phyloP scores from a whole-genome alignment of 2,113 vertebrate genomes.

The Pungitius pungitius region DNA sequence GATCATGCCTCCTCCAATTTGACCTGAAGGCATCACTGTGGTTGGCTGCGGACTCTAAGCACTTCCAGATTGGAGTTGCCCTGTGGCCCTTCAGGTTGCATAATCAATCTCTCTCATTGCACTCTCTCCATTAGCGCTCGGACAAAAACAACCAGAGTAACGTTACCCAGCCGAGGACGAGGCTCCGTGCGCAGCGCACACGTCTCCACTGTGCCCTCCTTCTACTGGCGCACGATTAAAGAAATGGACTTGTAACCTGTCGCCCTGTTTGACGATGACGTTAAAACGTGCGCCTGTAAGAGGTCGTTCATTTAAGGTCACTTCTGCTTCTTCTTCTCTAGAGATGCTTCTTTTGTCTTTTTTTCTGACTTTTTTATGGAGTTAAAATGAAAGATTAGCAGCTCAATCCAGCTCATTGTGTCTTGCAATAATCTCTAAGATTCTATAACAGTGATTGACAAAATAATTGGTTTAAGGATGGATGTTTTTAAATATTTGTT shows the following conservation, averaged over 20 bases:
- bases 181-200: slow-evolving; percentile 21
- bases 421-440: neutral
- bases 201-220: slow-evolving; percentile 35
- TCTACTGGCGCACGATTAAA: neutral
- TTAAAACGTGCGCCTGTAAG: neutral
- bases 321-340: neutral
- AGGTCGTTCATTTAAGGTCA: neutral
- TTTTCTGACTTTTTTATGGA: too few relatives aligned
- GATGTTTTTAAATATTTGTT: too few relatives aligned
- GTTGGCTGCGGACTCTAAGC: slow-evolving; percentile 68
- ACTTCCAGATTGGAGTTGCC: slow-evolving; percentile 81
- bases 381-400: neutral
- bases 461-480: too few relatives aligned
- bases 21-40: slow-evolving; percentile 67
- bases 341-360: neutral
- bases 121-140: slow-evolving; percentile 59
- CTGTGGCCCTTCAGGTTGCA: slow-evolving; percentile 78
- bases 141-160: slow-evolving; percentile 66
- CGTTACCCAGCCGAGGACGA: slow-evolving; percentile 54
- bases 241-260: neutral
- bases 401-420: neutral
- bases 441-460: neutral
- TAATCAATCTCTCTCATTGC: slow-evolving; percentile 77
- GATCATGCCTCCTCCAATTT: slow-evolving; percentile 78
- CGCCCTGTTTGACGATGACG: neutral